A percentile compares a stretch with the other conserved stretches of the same genome.
These are phyloP conservation scores for Radopholus similis DNA, from an alignment of 1,140 invertebrate species.

Conservation along the genomic window DNA sequence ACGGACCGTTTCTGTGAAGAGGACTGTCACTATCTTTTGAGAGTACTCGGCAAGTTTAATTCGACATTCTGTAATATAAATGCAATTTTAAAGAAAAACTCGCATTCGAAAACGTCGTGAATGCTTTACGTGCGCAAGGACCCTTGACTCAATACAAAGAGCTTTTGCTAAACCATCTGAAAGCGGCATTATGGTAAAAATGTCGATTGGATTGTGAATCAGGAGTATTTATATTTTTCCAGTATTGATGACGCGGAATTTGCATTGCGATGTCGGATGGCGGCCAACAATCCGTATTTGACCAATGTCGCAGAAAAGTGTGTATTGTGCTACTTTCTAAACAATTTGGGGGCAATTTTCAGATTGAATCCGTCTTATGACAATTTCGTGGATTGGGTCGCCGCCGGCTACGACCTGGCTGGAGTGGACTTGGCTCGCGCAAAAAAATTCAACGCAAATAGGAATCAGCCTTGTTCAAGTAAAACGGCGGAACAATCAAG, in stretches of 20 bases:
- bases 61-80: too few species aligned
- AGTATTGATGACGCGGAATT: slow-evolving; percentile 46
- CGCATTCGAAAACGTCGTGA: slow-evolving; percentile 41
- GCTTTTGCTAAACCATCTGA: slow-evolving; percentile 46
- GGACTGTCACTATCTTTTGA: too few species aligned
- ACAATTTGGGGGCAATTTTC: background rate
- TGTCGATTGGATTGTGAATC: too few species aligned
- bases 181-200: slow-evolving; percentile 36
- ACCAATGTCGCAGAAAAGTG: slow-evolving; percentile 32
- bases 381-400: slow-evolving; percentile 32
- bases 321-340: slow-evolving; percentile 2
- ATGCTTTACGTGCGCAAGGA: slow-evolving; percentile 50
- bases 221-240: slow-evolving; percentile 15
- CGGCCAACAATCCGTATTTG: slow-evolving; percentile 37
- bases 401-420: slow-evolving; percentile 21
- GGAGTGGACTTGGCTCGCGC: slow-evolving; percentile 20
- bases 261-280: slow-evolving; percentile 13
- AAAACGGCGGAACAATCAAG: too few species aligned
- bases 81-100: slow-evolving; percentile 39
- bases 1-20: too few species aligned
- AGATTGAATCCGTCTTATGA: slow-evolving; percentile 51
- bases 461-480: too few species aligned
- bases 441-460: slow-evolving; percentile 15
- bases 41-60: too few species aligned
- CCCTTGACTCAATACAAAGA: slow-evolving; percentile 51